Base-by-base conservation (phyloP, 2,113 vertebrate species). In the Scatophagus argus region DNA sequence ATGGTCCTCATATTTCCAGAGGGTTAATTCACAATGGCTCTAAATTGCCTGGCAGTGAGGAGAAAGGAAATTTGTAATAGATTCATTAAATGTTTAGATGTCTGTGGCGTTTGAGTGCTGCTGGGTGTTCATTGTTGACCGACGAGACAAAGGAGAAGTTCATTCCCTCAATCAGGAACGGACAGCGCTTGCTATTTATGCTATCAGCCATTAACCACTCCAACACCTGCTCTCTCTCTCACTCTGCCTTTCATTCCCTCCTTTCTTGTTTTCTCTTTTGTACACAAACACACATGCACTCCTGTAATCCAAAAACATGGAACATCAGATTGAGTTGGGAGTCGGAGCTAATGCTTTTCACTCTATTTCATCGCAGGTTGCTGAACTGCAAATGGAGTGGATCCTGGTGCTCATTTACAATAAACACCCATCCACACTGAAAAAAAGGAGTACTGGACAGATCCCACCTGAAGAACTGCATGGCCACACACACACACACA, bases 151-250 rank as follows among this genome's bases (percentile, higher is more conserved):
- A 92, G 77, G 62, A 77, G 56, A 91, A 86, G 89, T 83, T 90
- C 66, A 85, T 87, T 91, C 84, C 83, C 76, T 67, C 82, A 79
- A 86, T 90, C 85, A 77, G 84, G 73, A 65, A 63, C 6, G 54
- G 79, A 71, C 66, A 44, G 63, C 25, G 61, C 52, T 27, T 41
- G 47, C 89, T 87, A 93, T 93, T 94, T 88, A 93, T 19, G 10
- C 78, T 1, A 13, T 73, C 36, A 39, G 64, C 88, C 90, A 93
- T 93, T 92, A 91, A 81, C 70, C 89, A 90, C 94, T 94, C 82
- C 79, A 94, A 89, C 93, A 94, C 92, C 94, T 94, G 94, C 92
- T 93, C 91, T 88, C 91, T 88, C 91, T 91, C 89, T 88, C 90
- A 73, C 90, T 84, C 64, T 4, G 49, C 75, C 78, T 87, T 82